Percentiles rank a stretch among this genome's conserved stretches.
phyloP scores from a whole-genome alignment of 2,888 invertebrate species.

The Aphidius colemani region DNA sequence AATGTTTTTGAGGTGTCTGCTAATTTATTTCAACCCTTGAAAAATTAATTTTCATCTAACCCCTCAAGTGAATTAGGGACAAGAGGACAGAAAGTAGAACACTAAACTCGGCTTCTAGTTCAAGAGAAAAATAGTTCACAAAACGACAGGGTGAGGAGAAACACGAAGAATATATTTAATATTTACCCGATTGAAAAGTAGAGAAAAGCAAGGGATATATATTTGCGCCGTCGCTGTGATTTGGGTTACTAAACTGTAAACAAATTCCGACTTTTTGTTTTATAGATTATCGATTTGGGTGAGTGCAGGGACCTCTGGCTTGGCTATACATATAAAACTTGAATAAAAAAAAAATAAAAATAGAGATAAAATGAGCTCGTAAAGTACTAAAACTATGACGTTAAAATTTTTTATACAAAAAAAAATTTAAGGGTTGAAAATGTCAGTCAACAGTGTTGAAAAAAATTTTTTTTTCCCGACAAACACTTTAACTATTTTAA shows the following conservation, averaged over 20 bases:
- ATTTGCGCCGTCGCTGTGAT: conserved; percentile 25
- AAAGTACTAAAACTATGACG: too few species aligned
- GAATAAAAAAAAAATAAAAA: too few species aligned
- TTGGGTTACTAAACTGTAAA: conserved; percentile 47
- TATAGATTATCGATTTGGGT: conserved; percentile 54
- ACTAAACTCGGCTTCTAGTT: conserved; percentile 47
- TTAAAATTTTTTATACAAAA: too few species aligned
- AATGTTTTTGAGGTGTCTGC: conserved; percentile 55
- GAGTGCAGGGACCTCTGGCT: conserved; percentile 51
- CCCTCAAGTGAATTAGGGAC: neutral
- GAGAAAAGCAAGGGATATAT: neutral
- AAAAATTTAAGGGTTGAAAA: too few species aligned
- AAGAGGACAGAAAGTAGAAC: conserved; percentile 40
- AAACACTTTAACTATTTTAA: too few species aligned
- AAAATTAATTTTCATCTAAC: conserved; percentile 51
- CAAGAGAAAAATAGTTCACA: conserved; percentile 18
- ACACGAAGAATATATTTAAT: conserved; percentile 30
- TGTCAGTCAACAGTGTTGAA: too few species aligned
- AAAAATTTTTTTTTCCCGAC: too few species aligned
- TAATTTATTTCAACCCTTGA: conserved; percentile 57
- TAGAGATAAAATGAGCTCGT: too few species aligned
- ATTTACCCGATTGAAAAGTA: conserved; percentile 15
- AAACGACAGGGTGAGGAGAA: conserved; percentile 13
- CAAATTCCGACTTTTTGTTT: conserved; percentile 54
- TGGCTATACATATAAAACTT: neutral